A percentile compares a stretch with the other conserved stretches of the same genome.
Evolutionary conservation across 37 sponge, comb jelly and placozoan genomes (phyloP).

Genomic region (Halichondria panicea): DNA sequence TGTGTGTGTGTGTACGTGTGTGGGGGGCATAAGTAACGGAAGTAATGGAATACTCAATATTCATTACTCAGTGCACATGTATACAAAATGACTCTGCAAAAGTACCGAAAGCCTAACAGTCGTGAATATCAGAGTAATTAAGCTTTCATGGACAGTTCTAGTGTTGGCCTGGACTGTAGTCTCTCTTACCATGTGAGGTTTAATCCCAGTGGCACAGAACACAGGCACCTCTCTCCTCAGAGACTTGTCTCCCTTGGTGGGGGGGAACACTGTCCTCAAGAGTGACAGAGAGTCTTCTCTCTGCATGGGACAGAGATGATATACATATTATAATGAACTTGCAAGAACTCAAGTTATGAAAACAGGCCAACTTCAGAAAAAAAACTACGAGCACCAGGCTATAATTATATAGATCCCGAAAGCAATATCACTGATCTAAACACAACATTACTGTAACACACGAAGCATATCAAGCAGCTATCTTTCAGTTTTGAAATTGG

Average conservation of each 20-base stretch:
- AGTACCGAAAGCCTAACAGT: too few relatives aligned
- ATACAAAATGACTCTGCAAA: too few relatives aligned
- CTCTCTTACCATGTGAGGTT: conserved; percentile 28
- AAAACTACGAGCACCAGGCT: too few relatives aligned
- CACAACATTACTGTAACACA: too few relatives aligned
- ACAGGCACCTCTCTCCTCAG: conserved; percentile 38
- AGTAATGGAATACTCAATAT: not conserved
- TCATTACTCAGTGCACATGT: not conserved
- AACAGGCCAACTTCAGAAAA: too few relatives aligned
- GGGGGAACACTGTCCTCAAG: conserved; percentile 39
- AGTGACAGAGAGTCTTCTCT: conserved; percentile 21
- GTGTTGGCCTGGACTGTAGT: not conserved
- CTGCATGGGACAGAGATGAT: conserved; percentile 2
- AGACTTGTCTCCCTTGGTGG: not conserved
- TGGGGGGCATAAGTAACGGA: not conserved
- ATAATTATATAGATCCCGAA: too few relatives aligned
- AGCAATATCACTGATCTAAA: too few relatives aligned
- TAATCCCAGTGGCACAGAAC: conserved; percentile 56
- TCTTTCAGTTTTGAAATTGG: too few relatives aligned
- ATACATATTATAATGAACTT: not conserved
- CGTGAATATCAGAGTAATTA: not conserved
- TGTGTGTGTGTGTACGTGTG: too few relatives aligned
- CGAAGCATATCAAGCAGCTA: too few relatives aligned
- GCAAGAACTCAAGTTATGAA: not conserved
- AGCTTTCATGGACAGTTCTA: too few relatives aligned